A percentile compares a stretch with the other conserved stretches of the same genome.
phyloP scores from a whole-genome alignment of 2,888 invertebrate genomes.

The Hedya salicella region DNA sequence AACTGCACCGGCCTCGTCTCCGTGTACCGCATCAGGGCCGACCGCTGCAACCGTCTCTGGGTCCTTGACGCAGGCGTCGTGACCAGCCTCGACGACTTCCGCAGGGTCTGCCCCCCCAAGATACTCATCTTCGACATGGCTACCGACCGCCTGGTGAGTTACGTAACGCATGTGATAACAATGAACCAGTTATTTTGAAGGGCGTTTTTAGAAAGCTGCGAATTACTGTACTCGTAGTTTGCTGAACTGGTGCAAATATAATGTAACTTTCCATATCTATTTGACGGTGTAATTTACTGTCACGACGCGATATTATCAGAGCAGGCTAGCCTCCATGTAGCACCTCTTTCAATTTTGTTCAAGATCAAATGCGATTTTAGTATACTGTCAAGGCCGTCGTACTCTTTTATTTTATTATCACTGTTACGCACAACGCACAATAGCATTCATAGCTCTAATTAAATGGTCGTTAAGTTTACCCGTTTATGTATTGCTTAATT shows the following conservation, averaged over 20 bases:
- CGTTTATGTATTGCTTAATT: conserved; percentile 21
- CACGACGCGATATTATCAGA: conserved; percentile 28
- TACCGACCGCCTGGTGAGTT: conserved; percentile 87
- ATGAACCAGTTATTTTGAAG: conserved; percentile 40
- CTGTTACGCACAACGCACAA: conserved; percentile 46
- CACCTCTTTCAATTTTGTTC: conserved; percentile 55
- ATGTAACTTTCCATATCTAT: not conserved
- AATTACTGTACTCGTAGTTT: not conserved
- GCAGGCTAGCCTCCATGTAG: conserved; percentile 5
- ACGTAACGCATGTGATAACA: conserved; percentile 32
- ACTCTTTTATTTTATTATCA: conserved; percentile 50
- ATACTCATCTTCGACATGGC: conserved; percentile 91
- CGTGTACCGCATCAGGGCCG: conserved; percentile 90
- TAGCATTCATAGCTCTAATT: conserved; percentile 47
- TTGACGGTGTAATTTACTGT: conserved; percentile 1
- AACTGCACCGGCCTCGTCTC: conserved; percentile 92
- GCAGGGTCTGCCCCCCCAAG: conserved; percentile 90
- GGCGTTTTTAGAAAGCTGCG: conserved; percentile 39
- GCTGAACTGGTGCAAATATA: not conserved
- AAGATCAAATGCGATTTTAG: conserved; percentile 56
- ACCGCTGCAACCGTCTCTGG: conserved; percentile 94
- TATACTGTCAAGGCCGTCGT: conserved; percentile 50
- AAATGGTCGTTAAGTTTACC: conserved; percentile 45
- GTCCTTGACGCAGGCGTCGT: conserved; percentile 91
- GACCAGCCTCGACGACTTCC: conserved; percentile 88